phyloP scores from a whole-genome alignment of 64 coral and sea anemone genomes.

The Actinia tenebrosa region DNA sequence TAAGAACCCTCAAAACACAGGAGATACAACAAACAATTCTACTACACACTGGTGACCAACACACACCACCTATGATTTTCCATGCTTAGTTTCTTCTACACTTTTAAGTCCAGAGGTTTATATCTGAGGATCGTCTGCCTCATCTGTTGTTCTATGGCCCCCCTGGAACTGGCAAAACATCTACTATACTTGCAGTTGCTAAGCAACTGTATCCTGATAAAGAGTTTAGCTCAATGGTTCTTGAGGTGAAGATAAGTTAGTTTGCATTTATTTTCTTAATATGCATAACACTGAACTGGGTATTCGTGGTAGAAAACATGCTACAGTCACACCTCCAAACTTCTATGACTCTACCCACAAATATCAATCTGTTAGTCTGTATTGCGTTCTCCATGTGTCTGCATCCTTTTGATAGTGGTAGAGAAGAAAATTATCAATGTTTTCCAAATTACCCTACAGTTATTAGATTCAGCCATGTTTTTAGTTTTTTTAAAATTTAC shows the following conservation, averaged over 20 bases:
- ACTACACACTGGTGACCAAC: not conserved
- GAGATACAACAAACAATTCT: not conserved
- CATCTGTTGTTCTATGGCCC: constrained; percentile 96
- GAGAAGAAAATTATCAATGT: too few relatives aligned
- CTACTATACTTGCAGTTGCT: constrained; percentile 94
- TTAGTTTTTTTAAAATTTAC: too few relatives aligned
- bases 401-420: too few relatives aligned
- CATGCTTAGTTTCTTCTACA: not conserved
- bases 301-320: too few relatives aligned
- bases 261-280: not conserved
- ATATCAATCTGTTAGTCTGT: not conserved
- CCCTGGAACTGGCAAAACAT: constrained; percentile 98
- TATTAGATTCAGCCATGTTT: too few relatives aligned
- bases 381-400: too few relatives aligned
- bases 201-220: constrained; percentile 86
- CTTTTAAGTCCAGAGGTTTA: constrained; percentile 75
- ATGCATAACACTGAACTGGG: not conserved
- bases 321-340: too few relatives aligned
- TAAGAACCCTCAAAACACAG: too few relatives aligned
- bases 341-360: too few relatives aligned
- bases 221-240: constrained; percentile 95
- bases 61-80: too few relatives aligned
- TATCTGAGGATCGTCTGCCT: constrained; percentile 83
- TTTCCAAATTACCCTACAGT: too few relatives aligned
- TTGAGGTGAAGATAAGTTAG: constrained; percentile 54